Percentiles rank a stretch among this genome's conserved stretches.
These are phyloP conservation scores for Drosophila setifemur DNA, from an alignment of 1,140 invertebrate species.

Conservation along the genomic window DNA sequence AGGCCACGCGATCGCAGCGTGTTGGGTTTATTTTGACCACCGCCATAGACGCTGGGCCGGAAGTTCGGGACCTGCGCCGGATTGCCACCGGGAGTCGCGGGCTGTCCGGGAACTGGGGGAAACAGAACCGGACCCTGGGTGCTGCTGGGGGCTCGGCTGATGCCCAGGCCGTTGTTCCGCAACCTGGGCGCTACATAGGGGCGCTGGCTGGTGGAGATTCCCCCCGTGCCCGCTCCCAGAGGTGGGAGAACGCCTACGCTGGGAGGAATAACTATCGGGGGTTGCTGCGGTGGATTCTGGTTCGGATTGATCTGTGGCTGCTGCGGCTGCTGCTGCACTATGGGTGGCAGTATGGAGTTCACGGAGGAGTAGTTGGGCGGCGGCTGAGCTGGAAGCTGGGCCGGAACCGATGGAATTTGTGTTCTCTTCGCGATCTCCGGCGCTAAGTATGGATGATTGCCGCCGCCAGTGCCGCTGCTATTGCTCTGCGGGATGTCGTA, in stretches of 20 bases:
- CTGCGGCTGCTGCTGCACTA: conserved; percentile 31
- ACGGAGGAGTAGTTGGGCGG: conserved; percentile 61
- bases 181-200: conserved; percentile 76
- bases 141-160: conserved; percentile 43
- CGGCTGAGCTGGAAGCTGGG: conserved; percentile 15
- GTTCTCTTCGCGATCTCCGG: conserved; percentile 58
- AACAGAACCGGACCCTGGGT: conserved; percentile 37
- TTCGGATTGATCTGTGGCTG: background rate
- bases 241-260: conserved; percentile 15
- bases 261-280: conserved; percentile 1
- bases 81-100: conserved; percentile 4
- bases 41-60: conserved; percentile 32
- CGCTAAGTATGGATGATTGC: conserved; percentile 70
- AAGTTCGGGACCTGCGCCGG: conserved; percentile 3
- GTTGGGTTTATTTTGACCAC: conserved; percentile 53
- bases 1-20: conserved; percentile 68
- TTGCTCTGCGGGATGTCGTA: conserved; percentile 77
- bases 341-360: conserved; percentile 70
- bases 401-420: conserved; percentile 39
- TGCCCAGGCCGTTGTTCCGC: conserved; percentile 66
- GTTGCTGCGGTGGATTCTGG: conserved; percentile 16
- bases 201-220: conserved; percentile 67
- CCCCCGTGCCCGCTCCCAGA: background rate
- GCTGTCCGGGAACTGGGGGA: conserved; percentile 1
- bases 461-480: conserved; percentile 62